Evolutionary conservation across 2,797 vertebrate genomes (phyloP).

Genomic region (Lateolabrax maculatus): DNA sequence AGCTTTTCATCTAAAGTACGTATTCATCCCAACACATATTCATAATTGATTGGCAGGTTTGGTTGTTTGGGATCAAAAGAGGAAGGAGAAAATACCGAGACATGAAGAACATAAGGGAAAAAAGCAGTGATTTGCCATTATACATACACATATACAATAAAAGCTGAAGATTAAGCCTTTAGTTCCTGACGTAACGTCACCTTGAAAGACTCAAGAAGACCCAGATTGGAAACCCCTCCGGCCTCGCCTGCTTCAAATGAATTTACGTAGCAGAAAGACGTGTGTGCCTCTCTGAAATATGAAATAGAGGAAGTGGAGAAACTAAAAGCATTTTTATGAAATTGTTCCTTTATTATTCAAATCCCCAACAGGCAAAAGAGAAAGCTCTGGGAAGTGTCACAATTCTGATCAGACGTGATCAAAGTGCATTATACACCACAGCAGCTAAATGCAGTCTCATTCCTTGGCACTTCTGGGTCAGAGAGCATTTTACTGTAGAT

Average conservation of each 20-base stretch:
- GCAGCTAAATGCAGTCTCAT: constrained; percentile 61
- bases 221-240: constrained; percentile 64
- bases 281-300: constrained; percentile 43
- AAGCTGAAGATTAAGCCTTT: constrained; percentile 27
- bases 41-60: constrained; percentile 16
- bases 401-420: constrained; percentile 73
- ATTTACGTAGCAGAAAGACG: constrained; percentile 32
- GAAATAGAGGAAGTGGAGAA: constrained; percentile 50
- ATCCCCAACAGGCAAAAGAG: constrained; percentile 65
- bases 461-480: constrained; percentile 72
- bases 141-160: constrained; percentile 8
- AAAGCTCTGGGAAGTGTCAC: constrained; percentile 62
- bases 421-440: constrained; percentile 73
- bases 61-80: constrained; percentile 20
- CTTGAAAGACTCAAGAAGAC: constrained; percentile 39
- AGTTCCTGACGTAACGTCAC: constrained; percentile 40
- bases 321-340: constrained; percentile 70
- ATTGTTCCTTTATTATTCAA: constrained; percentile 72
- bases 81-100: neutral
- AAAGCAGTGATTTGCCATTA: constrained; percentile 11
- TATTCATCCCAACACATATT: constrained; percentile 6
- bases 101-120: neutral
- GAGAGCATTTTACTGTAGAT: constrained; percentile 57
- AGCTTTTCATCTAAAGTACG: constrained; percentile 18
- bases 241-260: constrained; percentile 64